Conservation (phyloP, 2,888 invertebrate species). For the Diarsia mendica region DNA sequence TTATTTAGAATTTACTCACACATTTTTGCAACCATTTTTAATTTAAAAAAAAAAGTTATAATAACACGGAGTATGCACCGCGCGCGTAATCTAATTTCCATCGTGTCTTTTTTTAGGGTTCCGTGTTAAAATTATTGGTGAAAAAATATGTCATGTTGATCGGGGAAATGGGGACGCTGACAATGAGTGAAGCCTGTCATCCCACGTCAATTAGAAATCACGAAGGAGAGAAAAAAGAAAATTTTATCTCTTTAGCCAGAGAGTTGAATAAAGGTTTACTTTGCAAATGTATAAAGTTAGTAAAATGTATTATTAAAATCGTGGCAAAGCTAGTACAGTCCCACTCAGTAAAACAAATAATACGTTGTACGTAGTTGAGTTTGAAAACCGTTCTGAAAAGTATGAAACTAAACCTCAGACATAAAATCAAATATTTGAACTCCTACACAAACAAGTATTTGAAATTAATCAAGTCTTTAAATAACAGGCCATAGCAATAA, state of each 20-base stretch:
- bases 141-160: conserved; percentile 26
- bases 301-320: not conserved
- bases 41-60: conserved; percentile 55
- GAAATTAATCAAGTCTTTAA: conserved; percentile 31
- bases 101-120: conserved; percentile 64
- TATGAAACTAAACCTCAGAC: conserved; percentile 38
- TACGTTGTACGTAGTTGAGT: conserved; percentile 3
- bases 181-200: conserved; percentile 49
- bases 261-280: not conserved
- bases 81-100: conserved; percentile 75
- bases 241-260: not conserved
- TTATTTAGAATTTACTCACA: conserved; percentile 61
- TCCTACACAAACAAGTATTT: conserved; percentile 32
- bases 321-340: not conserved
- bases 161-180: conserved; percentile 24
- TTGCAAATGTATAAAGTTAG: not conserved
- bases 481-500: conserved; percentile 12
- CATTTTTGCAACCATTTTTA: conserved; percentile 43
- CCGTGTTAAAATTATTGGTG: conserved; percentile 35
- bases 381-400: conserved; percentile 6
- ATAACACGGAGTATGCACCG: conserved; percentile 68
- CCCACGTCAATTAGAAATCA: conserved; percentile 44
- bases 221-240: conserved; percentile 3
- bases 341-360: not conserved
- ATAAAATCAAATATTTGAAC: conserved; percentile 41